Conservation (phyloP, 2,888 invertebrate species). For the Biston betularia region DNA sequence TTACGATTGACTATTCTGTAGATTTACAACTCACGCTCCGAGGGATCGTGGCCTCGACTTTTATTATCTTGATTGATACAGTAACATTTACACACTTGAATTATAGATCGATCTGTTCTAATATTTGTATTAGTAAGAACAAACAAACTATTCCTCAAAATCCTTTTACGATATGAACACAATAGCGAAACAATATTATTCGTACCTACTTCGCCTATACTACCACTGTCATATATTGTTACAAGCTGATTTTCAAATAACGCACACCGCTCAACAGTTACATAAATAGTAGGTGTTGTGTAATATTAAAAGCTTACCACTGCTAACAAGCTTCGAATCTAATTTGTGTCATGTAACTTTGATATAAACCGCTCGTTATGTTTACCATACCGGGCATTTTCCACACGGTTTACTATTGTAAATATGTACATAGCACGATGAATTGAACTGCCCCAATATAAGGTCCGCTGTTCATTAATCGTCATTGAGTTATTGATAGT, state of each 20-base stretch:
- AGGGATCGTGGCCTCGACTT: conserved; percentile 61
- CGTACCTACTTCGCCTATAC: neutral
- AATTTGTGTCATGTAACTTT: conserved; percentile 47
- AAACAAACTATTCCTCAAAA: neutral
- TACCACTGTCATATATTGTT: neutral
- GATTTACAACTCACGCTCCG: conserved; percentile 73
- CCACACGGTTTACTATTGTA: conserved; percentile 34
- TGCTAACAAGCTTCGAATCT: conserved; percentile 46
- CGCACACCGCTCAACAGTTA: conserved; percentile 31
- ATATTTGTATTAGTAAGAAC: conserved; percentile 41
- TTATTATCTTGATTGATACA: conserved; percentile 57
- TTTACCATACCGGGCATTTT: conserved; percentile 43
- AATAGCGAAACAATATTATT: neutral
- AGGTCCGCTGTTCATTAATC: conserved; percentile 64
- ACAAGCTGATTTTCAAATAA: conserved; percentile 11
- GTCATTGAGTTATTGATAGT: conserved; percentile 58
- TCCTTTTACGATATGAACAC: neutral
- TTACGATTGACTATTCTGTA: conserved; percentile 52
- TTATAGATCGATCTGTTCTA: conserved; percentile 47
- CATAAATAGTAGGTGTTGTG: conserved; percentile 34
- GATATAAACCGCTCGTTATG: conserved; percentile 44
- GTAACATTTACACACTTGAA: conserved; percentile 51
- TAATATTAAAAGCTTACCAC: conserved; percentile 40
- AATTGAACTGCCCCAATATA: conserved; percentile 57
- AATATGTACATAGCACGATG: conserved; percentile 38